phyloP scores from a whole-genome alignment of 2,797 vertebrate genomes.

The Cirrhinus molitorella region DNA sequence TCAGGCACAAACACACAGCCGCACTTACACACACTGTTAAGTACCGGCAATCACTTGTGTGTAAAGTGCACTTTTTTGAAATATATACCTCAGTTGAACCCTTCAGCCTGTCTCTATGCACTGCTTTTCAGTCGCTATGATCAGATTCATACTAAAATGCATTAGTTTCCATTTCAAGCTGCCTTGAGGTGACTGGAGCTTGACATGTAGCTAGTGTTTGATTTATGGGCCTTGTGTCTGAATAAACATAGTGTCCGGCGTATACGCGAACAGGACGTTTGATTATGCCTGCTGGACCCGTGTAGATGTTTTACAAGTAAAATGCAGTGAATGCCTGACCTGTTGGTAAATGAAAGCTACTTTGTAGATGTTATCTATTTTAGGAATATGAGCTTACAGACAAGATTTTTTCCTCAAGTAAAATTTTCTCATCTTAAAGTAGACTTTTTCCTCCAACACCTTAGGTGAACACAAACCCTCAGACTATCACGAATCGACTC shows the following conservation, averaged over 20 bases:
- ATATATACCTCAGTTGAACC: slow-evolving; percentile 14
- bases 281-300: slow-evolving; percentile 3
- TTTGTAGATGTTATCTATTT: slow-evolving; percentile 1
- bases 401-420: background rate
- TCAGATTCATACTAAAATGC: slow-evolving; percentile 38
- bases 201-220: slow-evolving; percentile 25
- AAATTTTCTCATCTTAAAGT: background rate
- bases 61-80: slow-evolving; percentile 6
- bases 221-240: slow-evolving; percentile 33
- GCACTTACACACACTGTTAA: slow-evolving; percentile 16
- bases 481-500: background rate
- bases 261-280: background rate
- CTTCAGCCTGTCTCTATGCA: background rate
- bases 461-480: slow-evolving; percentile 8
- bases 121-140: background rate
- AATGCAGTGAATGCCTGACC: background rate
- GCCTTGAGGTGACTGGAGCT: slow-evolving; percentile 28
- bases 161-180: slow-evolving; percentile 38
- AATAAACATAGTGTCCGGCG: slow-evolving; percentile 20
- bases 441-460: background rate
- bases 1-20: slow-evolving; percentile 29
- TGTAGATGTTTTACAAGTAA: slow-evolving; percentile 26
- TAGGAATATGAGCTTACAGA: background rate
- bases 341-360: background rate
- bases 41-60: background rate